Evolutionary conservation across 2,113 vertebrate species (phyloP).

Genomic region (Seriola rivoliana): DNA sequence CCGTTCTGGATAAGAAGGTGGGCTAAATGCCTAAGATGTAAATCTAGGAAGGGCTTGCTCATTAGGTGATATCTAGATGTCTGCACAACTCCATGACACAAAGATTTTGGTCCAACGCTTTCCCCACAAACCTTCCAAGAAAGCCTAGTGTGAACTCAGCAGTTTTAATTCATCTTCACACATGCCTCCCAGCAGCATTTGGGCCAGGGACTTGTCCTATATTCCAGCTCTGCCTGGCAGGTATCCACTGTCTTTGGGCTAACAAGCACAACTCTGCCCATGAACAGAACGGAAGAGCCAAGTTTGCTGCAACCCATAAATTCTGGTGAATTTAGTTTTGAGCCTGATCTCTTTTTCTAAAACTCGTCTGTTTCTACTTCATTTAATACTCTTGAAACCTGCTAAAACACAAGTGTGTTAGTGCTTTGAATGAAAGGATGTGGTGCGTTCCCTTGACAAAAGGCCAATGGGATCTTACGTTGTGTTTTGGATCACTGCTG

Average conservation of each 20-base stretch:
- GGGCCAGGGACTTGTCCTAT: constrained; percentile 36
- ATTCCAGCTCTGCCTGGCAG: constrained; percentile 51
- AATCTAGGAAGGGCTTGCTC: neutral
- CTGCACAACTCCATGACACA: neutral
- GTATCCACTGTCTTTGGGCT: constrained; percentile 30
- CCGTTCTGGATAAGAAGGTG: neutral
- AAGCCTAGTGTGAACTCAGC: constrained; percentile 27
- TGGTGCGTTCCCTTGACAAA: no score
- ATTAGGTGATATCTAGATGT: neutral
- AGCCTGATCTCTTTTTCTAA: no score
- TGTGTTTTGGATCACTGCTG: no score
- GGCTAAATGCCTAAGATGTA: constrained; percentile 10
- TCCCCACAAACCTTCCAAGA: constrained; percentile 17
- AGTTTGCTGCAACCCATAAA: constrained; percentile 13
- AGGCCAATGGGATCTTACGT: no score
- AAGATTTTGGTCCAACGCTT: constrained; percentile 12
- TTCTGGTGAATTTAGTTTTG: no score
- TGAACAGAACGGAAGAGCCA: neutral
- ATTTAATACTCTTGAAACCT: no score
- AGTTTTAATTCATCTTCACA: constrained; percentile 28
- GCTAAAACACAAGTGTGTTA: no score
- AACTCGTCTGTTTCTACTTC: no score
- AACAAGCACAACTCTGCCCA: constrained; percentile 13
- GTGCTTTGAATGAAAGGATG: no score
- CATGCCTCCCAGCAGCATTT: constrained; percentile 17